Evolutionary conservation across 2,888 invertebrate species (phyloP), one percentile per base, ranked within the genome.

Genomic region (Thalpophila matura): DNA sequence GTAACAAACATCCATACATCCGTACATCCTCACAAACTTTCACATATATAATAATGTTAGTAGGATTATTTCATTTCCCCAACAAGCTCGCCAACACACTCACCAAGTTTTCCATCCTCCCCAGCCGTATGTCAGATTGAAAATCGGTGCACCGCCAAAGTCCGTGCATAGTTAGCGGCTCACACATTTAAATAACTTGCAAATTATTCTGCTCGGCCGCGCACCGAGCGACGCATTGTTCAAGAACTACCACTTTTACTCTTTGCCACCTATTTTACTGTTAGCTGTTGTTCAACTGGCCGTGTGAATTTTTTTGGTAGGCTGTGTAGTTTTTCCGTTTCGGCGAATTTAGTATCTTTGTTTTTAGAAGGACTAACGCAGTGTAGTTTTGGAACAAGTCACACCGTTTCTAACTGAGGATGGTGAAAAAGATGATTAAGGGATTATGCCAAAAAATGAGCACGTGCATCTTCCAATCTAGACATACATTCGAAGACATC

Each of bases 111-210:
- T 6, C 7, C 0, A 22, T 33, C 7, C 27, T 1, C 2, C 1
- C 2, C 4, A 4, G 0, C 66, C 22, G 59, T 85, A 51, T 62
- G 71, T 75, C 63, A 9, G 55, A 31, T 47, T 16, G 62, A 68
- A 82, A 86, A 85, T 84, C 84, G 77, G 74, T 74, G 80, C 79
- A 77, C 63, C 63, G 56, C 58, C 65, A 50, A 56, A 73, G 74
- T 77, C 62, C 61, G 59, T 56, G 79, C 80, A 86, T 87, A 87
- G 87, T 88, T 86, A 80, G 77, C 77, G 69, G 59, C 72, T 63
- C 61, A 65, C 71, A 77, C 74, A 86, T 87, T 85, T 86, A 85
- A 86, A 88, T 87, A 86, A 87, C 87, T 86, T 77, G 82, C 79
- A 81, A 86, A 88, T 87, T 83, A 88, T 85, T 74, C 83, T 16